phyloP scores from a whole-genome alignment of 2,797 vertebrate species.

The Schizopygopsis malacanthus region DNA sequence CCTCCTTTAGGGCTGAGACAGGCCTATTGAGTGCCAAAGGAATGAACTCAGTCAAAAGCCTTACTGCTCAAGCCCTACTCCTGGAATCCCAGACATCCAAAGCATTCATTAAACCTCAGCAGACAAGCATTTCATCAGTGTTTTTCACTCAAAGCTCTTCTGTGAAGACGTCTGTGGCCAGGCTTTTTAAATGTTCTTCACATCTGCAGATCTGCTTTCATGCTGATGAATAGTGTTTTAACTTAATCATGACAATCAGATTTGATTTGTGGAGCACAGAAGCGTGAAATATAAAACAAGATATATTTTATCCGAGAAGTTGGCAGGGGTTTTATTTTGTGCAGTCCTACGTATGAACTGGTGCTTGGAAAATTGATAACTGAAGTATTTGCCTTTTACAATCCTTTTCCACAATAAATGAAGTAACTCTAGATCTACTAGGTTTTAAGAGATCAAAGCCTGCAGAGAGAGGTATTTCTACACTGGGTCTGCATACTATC shows the following conservation, averaged over 20 bases:
- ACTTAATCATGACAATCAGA: conserved; percentile 12
- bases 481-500: conserved; percentile 6
- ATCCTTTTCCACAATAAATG: conserved; percentile 18
- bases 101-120: conserved; percentile 75
- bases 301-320: neutral
- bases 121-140: conserved; percentile 68
- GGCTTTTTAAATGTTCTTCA: neutral
- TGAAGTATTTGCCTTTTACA: neutral
- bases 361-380: conserved; percentile 10
- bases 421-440: neutral
- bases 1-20: conserved; percentile 71
- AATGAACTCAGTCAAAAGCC: conserved; percentile 45
- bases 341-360: neutral
- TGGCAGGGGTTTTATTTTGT: neutral
- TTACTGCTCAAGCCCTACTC: conserved; percentile 58
- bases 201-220: conserved; percentile 16
- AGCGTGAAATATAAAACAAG: conserved; percentile 14
- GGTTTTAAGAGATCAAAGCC: neutral
- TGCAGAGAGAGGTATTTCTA: neutral
- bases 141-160: conserved; percentile 27
- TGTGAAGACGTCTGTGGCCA: neutral
- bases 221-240: conserved; percentile 6
- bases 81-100: conserved; percentile 81
- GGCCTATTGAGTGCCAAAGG: conserved; percentile 32
- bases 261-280: neutral